A percentile compares a stretch with the other conserved stretches of the same genome.
Conservation (phyloP, 2,113 vertebrate species). For the Xyrauchen texanus region DNA sequence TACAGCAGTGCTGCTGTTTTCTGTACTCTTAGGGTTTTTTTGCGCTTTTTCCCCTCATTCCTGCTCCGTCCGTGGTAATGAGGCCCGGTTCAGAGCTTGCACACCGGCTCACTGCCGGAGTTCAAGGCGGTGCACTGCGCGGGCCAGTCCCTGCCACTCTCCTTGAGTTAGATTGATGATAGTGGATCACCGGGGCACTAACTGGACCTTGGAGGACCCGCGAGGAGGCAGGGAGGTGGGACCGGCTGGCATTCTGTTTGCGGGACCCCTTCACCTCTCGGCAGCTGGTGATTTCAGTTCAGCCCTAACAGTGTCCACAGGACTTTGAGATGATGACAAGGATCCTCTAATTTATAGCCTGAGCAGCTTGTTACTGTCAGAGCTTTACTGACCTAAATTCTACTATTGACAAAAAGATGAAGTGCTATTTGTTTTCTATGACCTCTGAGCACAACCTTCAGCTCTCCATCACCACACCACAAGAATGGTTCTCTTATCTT, state of each 20-base stretch:
- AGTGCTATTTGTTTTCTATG: slow-evolving; percentile 96
- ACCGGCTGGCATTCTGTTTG: slow-evolving; percentile 83
- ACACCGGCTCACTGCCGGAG: slow-evolving; percentile 73
- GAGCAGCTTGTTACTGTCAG: slow-evolving; percentile 92
- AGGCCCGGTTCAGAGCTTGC: slow-evolving; percentile 82
- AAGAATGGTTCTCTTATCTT: slow-evolving; percentile 50
- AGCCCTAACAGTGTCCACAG: slow-evolving; percentile 93
- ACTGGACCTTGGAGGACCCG: slow-evolving; percentile 86
- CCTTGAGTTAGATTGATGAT: slow-evolving; percentile 97
- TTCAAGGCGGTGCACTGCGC: slow-evolving; percentile 77
- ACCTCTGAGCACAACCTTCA: slow-evolving; percentile 76
- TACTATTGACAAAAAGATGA: slow-evolving; percentile 99
- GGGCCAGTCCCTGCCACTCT: slow-evolving; percentile 91
- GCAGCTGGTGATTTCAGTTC: slow-evolving; percentile 88
- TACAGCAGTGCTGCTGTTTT: slow-evolving; percentile 73
- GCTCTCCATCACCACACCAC: slow-evolving; percentile 44
- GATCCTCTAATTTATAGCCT: slow-evolving; percentile 91
- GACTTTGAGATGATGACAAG: slow-evolving; percentile 87
- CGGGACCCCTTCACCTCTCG: slow-evolving; percentile 90
- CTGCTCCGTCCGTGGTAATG: slow-evolving; percentile 82
- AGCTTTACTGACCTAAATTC: slow-evolving; percentile 90
- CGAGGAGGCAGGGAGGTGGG: slow-evolving; percentile 81
- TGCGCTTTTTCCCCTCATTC: slow-evolving; percentile 69
- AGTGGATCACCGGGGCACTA: slow-evolving; percentile 90
- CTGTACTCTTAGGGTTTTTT: slow-evolving; percentile 69